A percentile compares a stretch with the other conserved stretches of the same genome.
Evolutionary conservation across 1,140 invertebrate species (phyloP).

Genomic region (Neodiprion pinetum): DNA sequence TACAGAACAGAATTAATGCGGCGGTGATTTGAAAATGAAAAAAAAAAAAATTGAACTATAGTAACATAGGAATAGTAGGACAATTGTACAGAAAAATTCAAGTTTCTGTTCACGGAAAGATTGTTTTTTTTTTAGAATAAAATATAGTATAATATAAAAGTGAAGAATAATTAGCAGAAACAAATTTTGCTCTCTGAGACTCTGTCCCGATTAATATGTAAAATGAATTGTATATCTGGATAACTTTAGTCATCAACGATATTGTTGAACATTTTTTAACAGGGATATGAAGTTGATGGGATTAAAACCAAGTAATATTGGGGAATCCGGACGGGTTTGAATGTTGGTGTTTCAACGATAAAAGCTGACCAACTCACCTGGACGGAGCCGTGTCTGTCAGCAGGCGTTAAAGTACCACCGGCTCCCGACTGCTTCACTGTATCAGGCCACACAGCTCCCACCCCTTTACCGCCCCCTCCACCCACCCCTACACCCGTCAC

Average conservation of each 20-base stretch:
- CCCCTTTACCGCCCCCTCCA: constrained; percentile 67
- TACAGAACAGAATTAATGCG: constrained; percentile 44
- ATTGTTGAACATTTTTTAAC: neutral
- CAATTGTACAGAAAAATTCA: no score
- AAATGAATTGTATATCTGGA: neutral
- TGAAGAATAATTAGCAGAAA: no score
- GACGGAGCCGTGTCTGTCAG: constrained; percentile 92
- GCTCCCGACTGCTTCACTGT: constrained; percentile 71
- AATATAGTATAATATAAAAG: no score
- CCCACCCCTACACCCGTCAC: constrained; percentile 64
- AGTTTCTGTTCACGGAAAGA: no score
- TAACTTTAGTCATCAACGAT: neutral
- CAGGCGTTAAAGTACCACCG: constrained; percentile 81
- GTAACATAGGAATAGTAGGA: constrained; percentile 19
- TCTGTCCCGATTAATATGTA: no score
- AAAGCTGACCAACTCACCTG: constrained; percentile 73
- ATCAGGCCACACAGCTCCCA: constrained; percentile 67
- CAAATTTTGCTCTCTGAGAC: no score
- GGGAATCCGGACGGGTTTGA: constrained; percentile 17
- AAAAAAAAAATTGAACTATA: constrained; percentile 8
- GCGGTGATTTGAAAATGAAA: constrained; percentile 13
- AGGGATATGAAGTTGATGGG: constrained; percentile 2
- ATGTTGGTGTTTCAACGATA: constrained; percentile 13
- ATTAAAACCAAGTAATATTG: constrained; percentile 18
- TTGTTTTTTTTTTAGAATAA: no score